Base-by-base conservation (phyloP, 2,113 vertebrate species). In the Plotosus lineatus region DNA sequence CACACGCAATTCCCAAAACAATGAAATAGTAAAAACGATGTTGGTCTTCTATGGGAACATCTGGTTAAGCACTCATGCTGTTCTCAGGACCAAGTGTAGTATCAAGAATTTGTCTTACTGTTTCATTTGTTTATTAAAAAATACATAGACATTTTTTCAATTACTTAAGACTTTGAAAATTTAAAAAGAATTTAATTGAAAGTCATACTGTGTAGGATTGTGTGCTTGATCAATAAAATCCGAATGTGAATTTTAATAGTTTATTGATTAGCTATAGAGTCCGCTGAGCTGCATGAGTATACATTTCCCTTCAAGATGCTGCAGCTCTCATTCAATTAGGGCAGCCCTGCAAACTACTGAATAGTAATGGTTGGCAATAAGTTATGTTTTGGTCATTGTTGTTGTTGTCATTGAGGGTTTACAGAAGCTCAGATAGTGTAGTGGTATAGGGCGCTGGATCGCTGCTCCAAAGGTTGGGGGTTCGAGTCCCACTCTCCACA, bases 1-100 rank as follows among this genome's bases (percentile, higher is more conserved):
- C 90, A 92, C 92, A 90, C 90, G 89, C 90, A 88, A 91, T 90
- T 92, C 92, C 91, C 92, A 93, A 89, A 89, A 91, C 91, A 92
- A 91, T 90, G 88, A 82, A 90, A 89, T 88, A 89, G 89, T 92
- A 90, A 89, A 89, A 90, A 89, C 91, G 58, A 87, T 88, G 88
- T 88, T 92, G 90, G 89, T 91, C 88, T 90, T 86, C 87, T 89
- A 87, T 91, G 92, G 91, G 91, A 90, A 89, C 92, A 92, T 92
- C 91, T 93, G 93, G 90, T 93, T 92, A 93, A 92, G 90, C 91
- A 90, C 91, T 94, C 87, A 91, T 85, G 85, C 87, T 88, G 23
- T 87, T 91, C 89, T 86, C 21, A 42, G 10, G 3, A 68, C 38
- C 38, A 69, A 46, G 14, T 26, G 15, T 40, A 48, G 14, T 40